A percentile compares a stretch with the other conserved stretches of the same genome.
These are phyloP conservation scores for Drosophila prostipennis DNA, from an alignment of 2,888 invertebrate species.

Conservation along the genomic window DNA sequence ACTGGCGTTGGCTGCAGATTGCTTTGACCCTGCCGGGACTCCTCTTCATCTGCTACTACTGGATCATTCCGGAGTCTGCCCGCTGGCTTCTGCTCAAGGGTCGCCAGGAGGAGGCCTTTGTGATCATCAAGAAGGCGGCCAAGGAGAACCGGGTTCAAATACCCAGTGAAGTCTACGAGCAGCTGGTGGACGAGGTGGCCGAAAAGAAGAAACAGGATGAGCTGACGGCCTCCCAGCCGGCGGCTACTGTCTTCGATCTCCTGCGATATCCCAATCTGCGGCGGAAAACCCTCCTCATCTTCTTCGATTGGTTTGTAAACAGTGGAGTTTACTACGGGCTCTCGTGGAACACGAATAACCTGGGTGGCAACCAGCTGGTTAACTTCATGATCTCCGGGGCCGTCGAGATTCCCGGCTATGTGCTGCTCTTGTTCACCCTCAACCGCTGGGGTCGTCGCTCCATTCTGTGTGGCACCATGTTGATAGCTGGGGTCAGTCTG, in stretches of 20 bases:
- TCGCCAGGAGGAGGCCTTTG: conserved; percentile 87
- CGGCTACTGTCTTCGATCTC: conserved; percentile 86
- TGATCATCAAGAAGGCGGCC: conserved; percentile 87
- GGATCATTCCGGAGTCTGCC: conserved; percentile 91
- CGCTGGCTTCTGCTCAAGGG: conserved; percentile 89
- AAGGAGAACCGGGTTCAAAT: conserved; percentile 87
- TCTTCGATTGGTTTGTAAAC: conserved; percentile 92
- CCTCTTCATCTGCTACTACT: conserved; percentile 89
- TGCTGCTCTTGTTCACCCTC: conserved; percentile 87
- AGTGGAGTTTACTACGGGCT: conserved; percentile 92
- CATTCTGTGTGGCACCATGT: conserved; percentile 89
- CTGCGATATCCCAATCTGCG: conserved; percentile 88
- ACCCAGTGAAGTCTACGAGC: conserved; percentile 86
- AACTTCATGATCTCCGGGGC: conserved; percentile 90
- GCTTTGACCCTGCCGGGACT: conserved; percentile 89
- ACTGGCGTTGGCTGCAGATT: conserved; percentile 90
- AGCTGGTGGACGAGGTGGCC: conserved; percentile 85
- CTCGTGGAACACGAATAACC: conserved; percentile 90
- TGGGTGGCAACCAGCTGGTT: conserved; percentile 90
- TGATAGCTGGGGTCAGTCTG: conserved; percentile 87
- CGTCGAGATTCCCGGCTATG: conserved; percentile 90
- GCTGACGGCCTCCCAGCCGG: conserved; percentile 73
- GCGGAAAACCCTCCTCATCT: conserved; percentile 88
- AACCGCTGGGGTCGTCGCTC: conserved; percentile 89
- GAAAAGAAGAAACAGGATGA: conserved; percentile 76